These are phyloP conservation scores for Scaptodrosophila lebanonensis DNA, from an alignment of 1,140 invertebrate genomes.

Conservation along the genomic window DNA sequence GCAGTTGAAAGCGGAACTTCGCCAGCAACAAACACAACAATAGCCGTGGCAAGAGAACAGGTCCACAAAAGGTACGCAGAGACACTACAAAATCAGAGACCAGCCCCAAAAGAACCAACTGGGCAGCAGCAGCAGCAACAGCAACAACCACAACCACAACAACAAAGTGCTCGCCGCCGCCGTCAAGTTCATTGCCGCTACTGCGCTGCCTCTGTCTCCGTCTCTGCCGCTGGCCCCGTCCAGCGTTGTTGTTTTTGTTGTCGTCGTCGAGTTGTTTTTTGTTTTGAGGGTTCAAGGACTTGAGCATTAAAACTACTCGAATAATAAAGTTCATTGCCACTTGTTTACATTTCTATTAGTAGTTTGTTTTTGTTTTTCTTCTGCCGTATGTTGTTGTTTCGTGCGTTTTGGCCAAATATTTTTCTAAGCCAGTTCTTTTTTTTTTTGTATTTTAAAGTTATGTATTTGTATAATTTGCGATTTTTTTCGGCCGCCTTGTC, in stretches of 20 bases:
- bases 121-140: too few species aligned
- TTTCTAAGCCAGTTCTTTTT: neutral
- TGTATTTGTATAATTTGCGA: too few species aligned
- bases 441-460: conserved; percentile 4
- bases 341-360: conserved; percentile 62
- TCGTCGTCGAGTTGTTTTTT: conserved; percentile 17
- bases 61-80: conserved; percentile 32
- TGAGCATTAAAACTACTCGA: conserved; percentile 59
- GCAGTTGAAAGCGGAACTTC: conserved; percentile 35
- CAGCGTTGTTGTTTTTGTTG: conserved; percentile 1
- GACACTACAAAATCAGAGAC: neutral
- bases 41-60: conserved; percentile 48
- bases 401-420: neutral
- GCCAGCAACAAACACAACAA: conserved; percentile 18
- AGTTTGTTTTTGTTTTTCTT: conserved; percentile 21
- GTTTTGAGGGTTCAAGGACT: conserved; percentile 67
- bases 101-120: too few species aligned
- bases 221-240: neutral
- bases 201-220: conserved; percentile 6
- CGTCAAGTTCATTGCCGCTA: conserved; percentile 54
- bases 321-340: conserved; percentile 72
- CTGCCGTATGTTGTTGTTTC: neutral
- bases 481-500: too few species aligned
- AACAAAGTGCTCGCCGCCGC: conserved; percentile 43
- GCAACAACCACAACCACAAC: conserved; percentile 21